Evolutionary conservation across 1,140 invertebrate genomes (phyloP).

Genomic region (Liolophura sinensis): DNA sequence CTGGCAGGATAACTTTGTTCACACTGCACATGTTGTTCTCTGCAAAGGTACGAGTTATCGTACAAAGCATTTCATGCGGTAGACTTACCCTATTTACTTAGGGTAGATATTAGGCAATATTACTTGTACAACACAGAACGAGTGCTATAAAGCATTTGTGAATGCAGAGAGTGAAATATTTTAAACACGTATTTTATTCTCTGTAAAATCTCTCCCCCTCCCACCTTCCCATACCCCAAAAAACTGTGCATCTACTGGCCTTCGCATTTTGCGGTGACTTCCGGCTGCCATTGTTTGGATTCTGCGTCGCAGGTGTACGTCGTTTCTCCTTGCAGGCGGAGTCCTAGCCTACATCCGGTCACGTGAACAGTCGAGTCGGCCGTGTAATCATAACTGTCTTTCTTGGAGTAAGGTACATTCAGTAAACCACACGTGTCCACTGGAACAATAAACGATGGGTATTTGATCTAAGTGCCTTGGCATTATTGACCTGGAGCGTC

Average conservation of each 20-base stretch:
- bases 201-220: neutral
- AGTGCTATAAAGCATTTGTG: conserved; percentile 12
- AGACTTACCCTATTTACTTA: no score
- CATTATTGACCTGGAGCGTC: no score
- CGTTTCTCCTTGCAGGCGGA: conserved; percentile 10
- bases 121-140: no score
- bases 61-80: no score
- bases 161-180: conserved; percentile 2
- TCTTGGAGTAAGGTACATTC: conserved; percentile 22
- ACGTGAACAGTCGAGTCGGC: conserved; percentile 21
- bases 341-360: conserved; percentile 16
- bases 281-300: conserved; percentile 16
- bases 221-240: neutral
- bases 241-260: conserved; percentile 6
- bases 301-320: conserved; percentile 22
- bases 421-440: conserved; percentile 25
- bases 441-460: conserved; percentile 3
- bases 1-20: no score
- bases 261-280: conserved; percentile 15
- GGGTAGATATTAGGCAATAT: no score
- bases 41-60: no score
- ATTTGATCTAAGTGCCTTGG: no score
- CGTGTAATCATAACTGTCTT: conserved; percentile 23
- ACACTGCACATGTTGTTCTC: no score
- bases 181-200: neutral